Conservation (phyloP, 1,140 invertebrate genomes). For the Euura lappo region DNA sequence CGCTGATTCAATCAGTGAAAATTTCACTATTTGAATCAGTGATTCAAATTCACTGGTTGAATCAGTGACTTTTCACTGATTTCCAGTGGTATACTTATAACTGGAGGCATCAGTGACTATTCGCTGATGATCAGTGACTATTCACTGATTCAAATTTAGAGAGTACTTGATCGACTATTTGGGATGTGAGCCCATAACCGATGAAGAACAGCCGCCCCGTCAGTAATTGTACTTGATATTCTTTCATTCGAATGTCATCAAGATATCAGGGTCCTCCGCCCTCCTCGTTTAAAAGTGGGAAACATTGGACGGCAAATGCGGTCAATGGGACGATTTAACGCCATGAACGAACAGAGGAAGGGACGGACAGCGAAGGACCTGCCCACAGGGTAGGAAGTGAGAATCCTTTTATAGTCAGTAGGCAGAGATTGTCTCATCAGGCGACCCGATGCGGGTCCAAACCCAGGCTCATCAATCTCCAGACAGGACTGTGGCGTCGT, state of each 20-base stretch:
- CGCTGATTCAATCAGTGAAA: too few species aligned
- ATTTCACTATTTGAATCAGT: too few species aligned
- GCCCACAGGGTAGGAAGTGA: neutral
- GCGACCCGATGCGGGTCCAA: neutral
- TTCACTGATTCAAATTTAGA: too few species aligned
- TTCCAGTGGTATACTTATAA: too few species aligned
- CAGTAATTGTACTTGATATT: neutral
- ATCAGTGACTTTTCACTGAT: too few species aligned
- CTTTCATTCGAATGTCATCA: neutral
- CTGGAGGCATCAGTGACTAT: too few species aligned
- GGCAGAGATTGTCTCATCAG: conserved; percentile 6
- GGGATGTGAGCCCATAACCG: too few species aligned
- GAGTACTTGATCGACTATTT: too few species aligned
- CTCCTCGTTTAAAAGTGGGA: neutral
- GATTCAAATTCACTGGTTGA: too few species aligned
- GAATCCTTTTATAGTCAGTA: neutral
- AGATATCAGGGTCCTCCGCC: neutral
- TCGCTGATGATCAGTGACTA: too few species aligned
- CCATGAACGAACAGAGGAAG: neutral
- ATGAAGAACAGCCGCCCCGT: too few species aligned
- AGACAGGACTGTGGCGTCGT: neutral
- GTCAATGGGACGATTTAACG: neutral
- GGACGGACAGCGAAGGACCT: neutral
- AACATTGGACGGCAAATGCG: neutral
- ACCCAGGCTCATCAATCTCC: neutral